Base-by-base conservation (phyloP, 2,888 invertebrate genomes). In the Agrochola lota region DNA sequence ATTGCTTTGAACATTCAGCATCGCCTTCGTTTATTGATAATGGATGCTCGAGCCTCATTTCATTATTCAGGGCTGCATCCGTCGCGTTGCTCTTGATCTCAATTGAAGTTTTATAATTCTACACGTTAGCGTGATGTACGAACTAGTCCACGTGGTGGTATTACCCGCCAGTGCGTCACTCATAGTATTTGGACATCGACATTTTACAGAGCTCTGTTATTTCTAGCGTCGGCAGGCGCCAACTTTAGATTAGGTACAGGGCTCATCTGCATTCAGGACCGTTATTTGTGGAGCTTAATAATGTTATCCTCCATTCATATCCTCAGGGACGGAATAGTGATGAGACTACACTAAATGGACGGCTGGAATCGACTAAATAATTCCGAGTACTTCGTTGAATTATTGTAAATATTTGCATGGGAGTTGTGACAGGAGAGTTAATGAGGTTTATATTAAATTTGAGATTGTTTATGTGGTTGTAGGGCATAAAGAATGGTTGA, bases 201-300 rank as follows among this genome's bases (percentile, higher is more conserved):
- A 94, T 94, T 94, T 94, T 93, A 91, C 90, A 88, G 90, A 91
- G 93, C 92, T 92, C 86, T 91, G 94, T 94, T 96, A 96, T 96
- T 96, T 95, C 93, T 94, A 94, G 94, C 93, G 85, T 83, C 90
- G 91, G 89, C 91, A 90, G 93, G 92, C 94, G 95, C 95, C 94
- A 94, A 95, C 94, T 94, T 94, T 94, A 95, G 94, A 95, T 93
- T 94, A 90, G 93, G 92, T 86, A 90, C 94, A 94, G 94, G 92
- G 94, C 94, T 95, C 95, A 94, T 94, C 92, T 95, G 94, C 94
- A 94, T 94, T 93, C 94, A 93, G 91, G 87, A 89, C 90, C 91
- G 94, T 92, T 94, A 94, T 95, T 94, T 94, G 94, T 92, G 90
- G 92, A 92, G 91, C 92, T 92, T 94, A 92, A 93, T 93, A 94